Evolutionary conservation across 2,113 vertebrate species (phyloP).

Genomic region (Muntiacus reevesi): DNA sequence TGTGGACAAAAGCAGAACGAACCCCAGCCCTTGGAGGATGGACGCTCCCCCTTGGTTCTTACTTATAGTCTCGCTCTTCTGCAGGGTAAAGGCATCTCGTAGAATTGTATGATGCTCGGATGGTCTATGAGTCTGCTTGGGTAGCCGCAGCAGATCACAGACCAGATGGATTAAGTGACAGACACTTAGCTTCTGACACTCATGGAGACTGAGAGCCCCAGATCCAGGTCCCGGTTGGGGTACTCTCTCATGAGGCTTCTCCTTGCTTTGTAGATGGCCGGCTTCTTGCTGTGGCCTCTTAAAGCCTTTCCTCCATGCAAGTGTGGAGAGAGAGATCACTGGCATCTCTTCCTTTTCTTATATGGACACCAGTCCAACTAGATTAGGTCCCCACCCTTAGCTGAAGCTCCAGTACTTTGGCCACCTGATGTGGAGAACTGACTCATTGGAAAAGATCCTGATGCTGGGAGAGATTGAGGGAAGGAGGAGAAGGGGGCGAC

Average conservation of each 20-base stretch:
- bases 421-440: background rate
- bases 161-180: background rate
- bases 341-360: background rate
- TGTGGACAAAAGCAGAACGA: background rate
- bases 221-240: no score
- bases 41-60: rapidly evolving
- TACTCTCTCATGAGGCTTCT: background rate
- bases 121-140: background rate
- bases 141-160: background rate
- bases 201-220: background rate
- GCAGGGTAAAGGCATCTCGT: background rate
- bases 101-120: background rate
- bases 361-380: background rate
- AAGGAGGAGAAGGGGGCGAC: background rate
- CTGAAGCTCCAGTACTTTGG: background rate
- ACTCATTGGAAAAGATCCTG: background rate
- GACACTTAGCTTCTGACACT: background rate
- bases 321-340: background rate
- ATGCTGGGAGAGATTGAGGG: background rate
- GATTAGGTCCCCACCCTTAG: background rate
- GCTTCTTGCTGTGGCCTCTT: background rate
- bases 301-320: background rate
- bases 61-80: background rate
- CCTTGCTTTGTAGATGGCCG: background rate
- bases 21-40: background rate